phyloP scores from a whole-genome alignment of 2,888 invertebrate genomes.

The Temnothorax unifasciatus region DNA sequence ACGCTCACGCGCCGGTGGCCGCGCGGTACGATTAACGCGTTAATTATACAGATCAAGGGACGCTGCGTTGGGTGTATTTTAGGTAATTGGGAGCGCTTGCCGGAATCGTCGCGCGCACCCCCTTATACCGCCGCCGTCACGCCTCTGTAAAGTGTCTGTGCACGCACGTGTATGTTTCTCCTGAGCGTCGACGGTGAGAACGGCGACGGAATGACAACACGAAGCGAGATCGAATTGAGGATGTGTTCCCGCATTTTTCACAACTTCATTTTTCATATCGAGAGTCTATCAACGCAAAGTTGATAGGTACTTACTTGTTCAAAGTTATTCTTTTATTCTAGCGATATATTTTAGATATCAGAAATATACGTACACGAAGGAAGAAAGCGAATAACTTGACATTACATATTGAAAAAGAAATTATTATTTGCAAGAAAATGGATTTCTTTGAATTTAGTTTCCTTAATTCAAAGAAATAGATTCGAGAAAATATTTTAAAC shows the following conservation, averaged over 20 bases:
- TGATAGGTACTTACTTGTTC: neutral
- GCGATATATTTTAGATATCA: neutral
- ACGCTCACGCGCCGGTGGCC: slow-evolving; percentile 71
- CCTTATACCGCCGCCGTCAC: slow-evolving; percentile 17
- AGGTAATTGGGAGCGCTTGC: slow-evolving; percentile 71
- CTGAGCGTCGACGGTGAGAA: neutral
- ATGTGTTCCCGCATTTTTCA: neutral
- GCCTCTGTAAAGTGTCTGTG: slow-evolving; percentile 31
- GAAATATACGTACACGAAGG: neutral
- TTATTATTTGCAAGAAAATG: too few species aligned
- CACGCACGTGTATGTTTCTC: slow-evolving; percentile 21
- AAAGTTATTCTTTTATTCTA: slow-evolving; percentile 18
- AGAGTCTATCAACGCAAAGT: neutral
- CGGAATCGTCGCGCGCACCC: slow-evolving; percentile 56
- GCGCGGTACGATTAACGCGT: slow-evolving; percentile 70
- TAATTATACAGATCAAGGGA: slow-evolving; percentile 74
- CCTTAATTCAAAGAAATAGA: too few species aligned
- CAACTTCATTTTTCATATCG: neutral
- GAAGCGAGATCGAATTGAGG: neutral
- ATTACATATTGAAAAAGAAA: neutral
- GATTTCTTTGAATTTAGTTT: too few species aligned
- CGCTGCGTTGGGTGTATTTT: slow-evolving; percentile 69
- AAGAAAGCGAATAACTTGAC: neutral
- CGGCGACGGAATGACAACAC: neutral
- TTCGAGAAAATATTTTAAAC: too few species aligned